Evolutionary conservation across 1,140 invertebrate genomes (phyloP).

Genomic region (Aleiodes sp.): DNA sequence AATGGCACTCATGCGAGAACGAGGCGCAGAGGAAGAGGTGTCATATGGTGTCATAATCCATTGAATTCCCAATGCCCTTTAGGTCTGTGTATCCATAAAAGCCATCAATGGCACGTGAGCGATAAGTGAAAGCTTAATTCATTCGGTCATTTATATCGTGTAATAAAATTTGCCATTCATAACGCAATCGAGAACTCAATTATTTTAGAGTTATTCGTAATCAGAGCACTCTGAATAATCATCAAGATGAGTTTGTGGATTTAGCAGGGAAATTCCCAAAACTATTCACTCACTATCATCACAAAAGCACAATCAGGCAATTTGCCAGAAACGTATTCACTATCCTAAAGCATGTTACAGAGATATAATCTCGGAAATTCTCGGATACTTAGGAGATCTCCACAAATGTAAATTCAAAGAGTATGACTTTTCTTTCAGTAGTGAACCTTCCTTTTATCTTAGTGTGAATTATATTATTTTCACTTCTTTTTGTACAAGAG

Average conservation of each 20-base stretch:
- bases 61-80: conserved; percentile 30
- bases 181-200: neutral
- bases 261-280: no score
- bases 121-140: neutral
- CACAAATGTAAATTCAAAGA: no score
- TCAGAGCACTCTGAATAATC: neutral
- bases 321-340: no score
- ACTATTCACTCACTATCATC: no score
- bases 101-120: neutral
- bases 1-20: neutral
- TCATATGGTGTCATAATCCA: neutral
- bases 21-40: neutral
- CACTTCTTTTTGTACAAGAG: neutral
- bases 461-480: no score
- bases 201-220: neutral
- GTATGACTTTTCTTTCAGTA: conserved; percentile 29
- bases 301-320: no score
- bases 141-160: neutral
- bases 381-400: no score
- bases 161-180: neutral
- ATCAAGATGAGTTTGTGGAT: neutral
- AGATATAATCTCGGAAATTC: no score
- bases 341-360: no score
- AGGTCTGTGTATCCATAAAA: conserved; percentile 26
- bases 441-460: conserved; percentile 19